A percentile compares a stretch with the other conserved stretches of the same genome.
Evolutionary conservation across 2,113 vertebrate genomes (phyloP).

Genomic region (Benitochromis conjunctus): DNA sequence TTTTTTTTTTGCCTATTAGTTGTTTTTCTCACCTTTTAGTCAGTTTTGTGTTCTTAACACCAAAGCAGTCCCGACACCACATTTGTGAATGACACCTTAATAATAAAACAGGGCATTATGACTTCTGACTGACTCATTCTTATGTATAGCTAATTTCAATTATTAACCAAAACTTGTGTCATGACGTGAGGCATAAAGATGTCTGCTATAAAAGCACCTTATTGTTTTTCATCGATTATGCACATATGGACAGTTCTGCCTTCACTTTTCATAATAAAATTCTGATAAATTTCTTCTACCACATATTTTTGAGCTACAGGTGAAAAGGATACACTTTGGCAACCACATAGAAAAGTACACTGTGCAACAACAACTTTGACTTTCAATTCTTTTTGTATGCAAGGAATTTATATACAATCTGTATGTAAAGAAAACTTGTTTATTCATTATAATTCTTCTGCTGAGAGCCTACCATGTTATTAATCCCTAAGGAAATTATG

Average conservation of each 20-base stretch:
- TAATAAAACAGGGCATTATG: fast-evolving
- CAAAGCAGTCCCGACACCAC: fast-evolving
- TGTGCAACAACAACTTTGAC: fast-evolving
- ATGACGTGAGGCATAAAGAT: not conserved
- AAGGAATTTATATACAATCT: not conserved
- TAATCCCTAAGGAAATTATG: not conserved
- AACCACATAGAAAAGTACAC: not conserved
- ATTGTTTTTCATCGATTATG: fast-evolving
- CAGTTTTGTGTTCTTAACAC: not conserved
- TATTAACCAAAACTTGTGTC: not conserved
- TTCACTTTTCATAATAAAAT: not conserved
- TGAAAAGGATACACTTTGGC: not conserved
- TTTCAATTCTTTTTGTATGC: not conserved
- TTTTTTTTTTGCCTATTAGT: fast-evolving
- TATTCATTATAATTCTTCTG: not conserved
- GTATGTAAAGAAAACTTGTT: not conserved
- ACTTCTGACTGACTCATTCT: fast-evolving
- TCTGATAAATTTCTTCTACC: fast-evolving
- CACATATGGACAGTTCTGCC: not conserved
- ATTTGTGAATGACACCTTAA: not conserved
- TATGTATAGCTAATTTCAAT: not conserved
- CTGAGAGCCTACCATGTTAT: not conserved
- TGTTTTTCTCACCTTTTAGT: not conserved
- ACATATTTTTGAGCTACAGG: not conserved
- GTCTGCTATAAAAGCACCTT: not conserved